These are phyloP conservation scores for Hedya salicella DNA, from an alignment of 2,888 invertebrate species.

Conservation along the genomic window DNA sequence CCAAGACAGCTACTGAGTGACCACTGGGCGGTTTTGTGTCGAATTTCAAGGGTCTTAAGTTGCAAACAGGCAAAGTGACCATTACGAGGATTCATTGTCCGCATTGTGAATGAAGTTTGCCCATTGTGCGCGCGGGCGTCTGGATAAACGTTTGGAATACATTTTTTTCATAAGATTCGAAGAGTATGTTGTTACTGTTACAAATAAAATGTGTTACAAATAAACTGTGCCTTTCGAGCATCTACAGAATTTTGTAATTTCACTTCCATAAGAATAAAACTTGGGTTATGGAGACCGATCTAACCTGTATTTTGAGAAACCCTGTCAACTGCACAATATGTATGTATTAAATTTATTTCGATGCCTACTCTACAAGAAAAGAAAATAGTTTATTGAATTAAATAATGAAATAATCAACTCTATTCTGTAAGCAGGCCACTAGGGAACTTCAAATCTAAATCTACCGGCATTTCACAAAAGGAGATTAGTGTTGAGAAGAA, in stretches of 20 bases:
- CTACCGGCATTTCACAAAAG: too few relatives aligned
- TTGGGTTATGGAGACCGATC: too few relatives aligned
- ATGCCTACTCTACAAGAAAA: too few relatives aligned
- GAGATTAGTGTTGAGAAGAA: too few relatives aligned
- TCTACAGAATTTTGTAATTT: not conserved
- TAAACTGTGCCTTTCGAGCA: not conserved
- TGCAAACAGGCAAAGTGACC: slow-evolving; percentile 57
- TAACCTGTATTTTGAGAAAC: too few relatives aligned
- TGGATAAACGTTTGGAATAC: slow-evolving; percentile 28
- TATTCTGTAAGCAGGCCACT: too few relatives aligned
- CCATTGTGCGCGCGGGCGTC: slow-evolving; percentile 36
- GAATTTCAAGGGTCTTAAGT: slow-evolving; percentile 60
- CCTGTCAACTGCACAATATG: too few relatives aligned
- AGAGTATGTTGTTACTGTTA: slow-evolving; percentile 16
- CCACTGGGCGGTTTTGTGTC: slow-evolving; percentile 61
- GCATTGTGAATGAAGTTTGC: slow-evolving; percentile 34
- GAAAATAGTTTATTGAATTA: too few relatives aligned
- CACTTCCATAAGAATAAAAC: not conserved
- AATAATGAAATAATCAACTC: too few relatives aligned
- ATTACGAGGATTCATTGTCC: slow-evolving; percentile 47
- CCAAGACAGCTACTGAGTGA: slow-evolving; percentile 53
- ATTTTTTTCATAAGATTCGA: slow-evolving; percentile 16
- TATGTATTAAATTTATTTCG: too few relatives aligned
- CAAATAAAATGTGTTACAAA: slow-evolving; percentile 5
- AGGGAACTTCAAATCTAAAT: too few relatives aligned